Percentiles rank a stretch among this genome's conserved stretches.
These are phyloP conservation scores for Cantharis nigra DNA, from an alignment of 2,888 invertebrate genomes.

Conservation along the genomic window DNA sequence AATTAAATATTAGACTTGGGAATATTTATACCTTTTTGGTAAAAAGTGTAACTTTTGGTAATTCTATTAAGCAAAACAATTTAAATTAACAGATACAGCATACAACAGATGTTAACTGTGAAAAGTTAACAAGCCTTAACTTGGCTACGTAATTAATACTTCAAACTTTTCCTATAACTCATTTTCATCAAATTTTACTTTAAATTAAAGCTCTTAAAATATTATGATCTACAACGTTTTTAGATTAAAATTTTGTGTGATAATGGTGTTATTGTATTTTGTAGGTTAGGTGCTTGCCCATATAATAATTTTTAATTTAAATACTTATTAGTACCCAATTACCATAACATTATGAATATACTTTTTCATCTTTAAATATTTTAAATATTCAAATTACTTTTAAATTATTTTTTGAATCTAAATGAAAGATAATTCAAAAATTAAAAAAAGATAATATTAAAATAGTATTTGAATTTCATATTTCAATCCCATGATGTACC, in stretches of 20 bases:
- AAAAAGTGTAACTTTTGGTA: neutral
- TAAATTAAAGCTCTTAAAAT: conserved; percentile 8
- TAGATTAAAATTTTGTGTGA: neutral
- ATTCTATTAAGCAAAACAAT: conserved; percentile 4
- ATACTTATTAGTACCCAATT: neutral
- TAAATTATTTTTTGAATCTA: neutral
- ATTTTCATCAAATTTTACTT: conserved; percentile 6
- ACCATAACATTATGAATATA: neutral
- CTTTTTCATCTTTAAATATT: neutral
- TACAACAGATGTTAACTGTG: conserved; percentile 12
- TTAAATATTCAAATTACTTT: neutral
- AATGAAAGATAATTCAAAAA: neutral
- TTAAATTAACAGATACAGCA: conserved; percentile 4
- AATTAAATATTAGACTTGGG: neutral
- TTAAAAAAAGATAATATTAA: neutral
- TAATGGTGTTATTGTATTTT: neutral
- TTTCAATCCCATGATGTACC: neutral
- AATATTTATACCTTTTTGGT: neutral
- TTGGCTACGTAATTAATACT: conserved; percentile 7
- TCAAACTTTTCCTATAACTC: conserved; percentile 14
- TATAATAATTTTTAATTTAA: neutral
- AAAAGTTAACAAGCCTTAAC: conserved; percentile 10
- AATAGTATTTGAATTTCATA: neutral
- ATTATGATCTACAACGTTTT: neutral
- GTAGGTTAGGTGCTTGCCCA: neutral